phyloP scores from a whole-genome alignment of 2,113 vertebrate species.

The Dunckerocampus dactyliophorus region DNA sequence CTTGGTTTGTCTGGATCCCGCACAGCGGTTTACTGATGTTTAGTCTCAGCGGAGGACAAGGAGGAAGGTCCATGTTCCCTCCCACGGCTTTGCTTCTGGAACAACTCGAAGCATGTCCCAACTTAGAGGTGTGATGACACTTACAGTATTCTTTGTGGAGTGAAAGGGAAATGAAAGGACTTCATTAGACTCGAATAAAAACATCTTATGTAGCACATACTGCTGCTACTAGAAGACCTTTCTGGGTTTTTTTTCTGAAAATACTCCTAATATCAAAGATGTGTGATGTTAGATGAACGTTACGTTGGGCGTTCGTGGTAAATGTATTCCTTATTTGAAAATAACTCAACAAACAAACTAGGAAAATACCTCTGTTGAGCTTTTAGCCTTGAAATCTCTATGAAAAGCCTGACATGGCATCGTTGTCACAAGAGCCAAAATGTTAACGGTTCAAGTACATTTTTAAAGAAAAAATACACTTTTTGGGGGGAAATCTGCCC shows the following conservation, averaged over 20 bases:
- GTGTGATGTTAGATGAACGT: no score
- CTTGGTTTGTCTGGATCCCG: constrained; percentile 18
- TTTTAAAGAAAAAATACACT: no score
- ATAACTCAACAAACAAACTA: no score
- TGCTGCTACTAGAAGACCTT: background rate
- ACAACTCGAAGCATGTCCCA: constrained; percentile 29
- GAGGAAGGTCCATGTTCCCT: background rate
- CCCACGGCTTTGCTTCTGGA: constrained; percentile 19
- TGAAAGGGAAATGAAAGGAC: background rate
- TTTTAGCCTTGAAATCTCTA: no score
- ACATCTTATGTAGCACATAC: background rate
- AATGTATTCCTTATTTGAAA: no score
- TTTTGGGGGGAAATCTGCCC: no score
- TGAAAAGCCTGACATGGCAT: no score
- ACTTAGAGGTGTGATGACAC: constrained; percentile 13
- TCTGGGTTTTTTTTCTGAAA: background rate
- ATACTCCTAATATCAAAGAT: no score
- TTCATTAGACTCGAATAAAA: background rate
- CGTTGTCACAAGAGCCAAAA: no score
- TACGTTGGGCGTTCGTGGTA: no score
- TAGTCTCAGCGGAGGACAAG: constrained; percentile 45
- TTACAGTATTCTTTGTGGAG: constrained; percentile 15
- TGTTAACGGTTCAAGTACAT: no score
- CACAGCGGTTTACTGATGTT: constrained; percentile 43
- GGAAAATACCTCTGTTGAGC: no score